phyloP scores from a whole-genome alignment of 2,888 invertebrate species.

The Neoascia interrupta region DNA sequence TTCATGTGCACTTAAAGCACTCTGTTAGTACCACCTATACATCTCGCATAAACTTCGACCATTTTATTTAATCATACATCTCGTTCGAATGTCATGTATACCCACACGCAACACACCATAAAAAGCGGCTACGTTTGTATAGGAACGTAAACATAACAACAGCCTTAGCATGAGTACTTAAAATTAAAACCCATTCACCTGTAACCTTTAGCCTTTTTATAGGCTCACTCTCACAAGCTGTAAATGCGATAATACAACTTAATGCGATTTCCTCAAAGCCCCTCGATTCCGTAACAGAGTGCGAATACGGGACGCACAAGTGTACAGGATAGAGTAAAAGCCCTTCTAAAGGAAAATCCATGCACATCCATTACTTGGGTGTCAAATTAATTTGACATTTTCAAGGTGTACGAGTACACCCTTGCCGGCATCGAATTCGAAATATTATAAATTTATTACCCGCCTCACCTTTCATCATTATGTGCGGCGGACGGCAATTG shows the following conservation, averaged over 20 bases:
- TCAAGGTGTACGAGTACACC: conserved; percentile 9
- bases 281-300: too few species aligned
- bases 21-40: too few species aligned
- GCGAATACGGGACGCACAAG: neutral
- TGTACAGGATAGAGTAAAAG: neutral
- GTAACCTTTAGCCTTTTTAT: conserved; percentile 33
- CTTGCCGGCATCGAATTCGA: neutral
- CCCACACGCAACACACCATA: neutral
- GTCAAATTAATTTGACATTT: conserved; percentile 41
- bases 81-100: too few species aligned
- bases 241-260: conserved; percentile 22
- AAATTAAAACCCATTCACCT: conserved; percentile 41
- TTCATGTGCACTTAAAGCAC: too few species aligned
- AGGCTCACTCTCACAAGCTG: conserved; percentile 4
- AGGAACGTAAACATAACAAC: conserved; percentile 21
- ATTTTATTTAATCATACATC: too few species aligned
- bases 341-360: conserved; percentile 4
- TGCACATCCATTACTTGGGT: conserved; percentile 19
- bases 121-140: neutral
- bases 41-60: too few species aligned
- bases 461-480: neutral
- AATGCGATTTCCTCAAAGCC: conserved; percentile 18
- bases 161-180: conserved; percentile 28
- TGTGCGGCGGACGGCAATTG: too few species aligned
- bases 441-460: conserved; percentile 33